A percentile compares a stretch with the other conserved stretches of the same genome.
Evolutionary conservation across 1,140 invertebrate species (phyloP).

Genomic region (Zaprionus gabonicus): DNA sequence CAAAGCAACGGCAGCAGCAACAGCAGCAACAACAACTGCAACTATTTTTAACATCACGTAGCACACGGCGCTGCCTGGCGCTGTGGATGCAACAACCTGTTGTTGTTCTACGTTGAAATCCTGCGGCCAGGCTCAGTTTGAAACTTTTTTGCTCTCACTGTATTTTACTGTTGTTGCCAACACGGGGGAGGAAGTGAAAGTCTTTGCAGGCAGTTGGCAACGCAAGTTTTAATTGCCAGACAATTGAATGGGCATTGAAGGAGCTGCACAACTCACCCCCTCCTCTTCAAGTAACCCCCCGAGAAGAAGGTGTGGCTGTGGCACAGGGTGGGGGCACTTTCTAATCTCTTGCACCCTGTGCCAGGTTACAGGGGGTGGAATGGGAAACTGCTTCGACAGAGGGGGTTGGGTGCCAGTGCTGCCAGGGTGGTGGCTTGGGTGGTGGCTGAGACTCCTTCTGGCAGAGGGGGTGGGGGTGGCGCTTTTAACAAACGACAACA

Average conservation of each 20-base stretch:
- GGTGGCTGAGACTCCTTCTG: not conserved
- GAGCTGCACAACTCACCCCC: slow-evolving; percentile 9
- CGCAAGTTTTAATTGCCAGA: slow-evolving; percentile 56
- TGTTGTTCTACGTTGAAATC: slow-evolving; percentile 55
- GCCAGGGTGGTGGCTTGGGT: not conserved
- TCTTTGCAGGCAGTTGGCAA: slow-evolving; percentile 48
- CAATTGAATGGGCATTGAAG: slow-evolving; percentile 43
- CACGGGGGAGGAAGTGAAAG: slow-evolving; percentile 32
- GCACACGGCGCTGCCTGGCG: slow-evolving; percentile 17
- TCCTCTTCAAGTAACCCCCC: not conserved
- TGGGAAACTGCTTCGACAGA: not conserved
- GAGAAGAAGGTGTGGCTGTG: not conserved
- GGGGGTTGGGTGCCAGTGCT: not conserved
- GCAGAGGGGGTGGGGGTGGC: slow-evolving; percentile 23
- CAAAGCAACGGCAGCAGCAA: slow-evolving; percentile 63
- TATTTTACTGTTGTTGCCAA: not conserved
- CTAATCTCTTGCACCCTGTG: too few relatives aligned
- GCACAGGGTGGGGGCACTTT: too few relatives aligned
- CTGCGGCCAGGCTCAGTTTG: slow-evolving; percentile 40
- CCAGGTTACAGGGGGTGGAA: not conserved
- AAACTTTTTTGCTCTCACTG: slow-evolving; percentile 14
- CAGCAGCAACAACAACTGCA: slow-evolving; percentile 49
- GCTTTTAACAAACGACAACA: slow-evolving; percentile 83
- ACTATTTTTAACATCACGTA: slow-evolving; percentile 79
- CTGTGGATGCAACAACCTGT: slow-evolving; percentile 81